Evolutionary conservation across 2,888 invertebrate genomes (phyloP).

Genomic region (Thecophora atra): DNA sequence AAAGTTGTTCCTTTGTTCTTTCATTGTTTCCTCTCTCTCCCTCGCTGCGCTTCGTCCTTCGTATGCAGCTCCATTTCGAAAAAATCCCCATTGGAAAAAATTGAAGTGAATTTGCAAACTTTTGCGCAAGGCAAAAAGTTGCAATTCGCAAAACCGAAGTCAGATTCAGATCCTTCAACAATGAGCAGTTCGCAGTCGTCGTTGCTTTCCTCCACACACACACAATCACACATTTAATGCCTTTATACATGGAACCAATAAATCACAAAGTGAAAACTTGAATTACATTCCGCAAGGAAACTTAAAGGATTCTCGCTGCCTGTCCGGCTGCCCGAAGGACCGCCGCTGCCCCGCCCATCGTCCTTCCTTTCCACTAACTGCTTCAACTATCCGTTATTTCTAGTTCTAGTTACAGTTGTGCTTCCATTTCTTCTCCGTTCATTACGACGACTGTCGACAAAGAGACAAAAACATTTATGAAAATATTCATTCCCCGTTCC

Average conservation of each 20-base stretch:
- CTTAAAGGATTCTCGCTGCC: slow-evolving; percentile 56
- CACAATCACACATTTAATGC: slow-evolving; percentile 53
- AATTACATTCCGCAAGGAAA: slow-evolving; percentile 53
- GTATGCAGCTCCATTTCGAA: not conserved
- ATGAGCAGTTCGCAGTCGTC: slow-evolving; percentile 4
- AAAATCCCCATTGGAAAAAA: slow-evolving; percentile 30
- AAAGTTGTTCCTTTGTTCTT: slow-evolving; percentile 38
- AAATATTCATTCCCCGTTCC: slow-evolving; percentile 29
- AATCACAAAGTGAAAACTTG: slow-evolving; percentile 60
- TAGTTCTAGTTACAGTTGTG: slow-evolving; percentile 10
- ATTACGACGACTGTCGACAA: slow-evolving; percentile 39
- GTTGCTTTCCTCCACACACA: not conserved
- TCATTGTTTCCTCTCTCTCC: slow-evolving; percentile 16
- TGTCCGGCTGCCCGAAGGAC: slow-evolving; percentile 43
- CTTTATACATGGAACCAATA: slow-evolving; percentile 60
- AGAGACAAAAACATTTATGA: slow-evolving; percentile 42
- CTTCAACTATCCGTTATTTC: slow-evolving; percentile 31
- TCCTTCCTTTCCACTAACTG: slow-evolving; percentile 44
- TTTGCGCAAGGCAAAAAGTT: slow-evolving; percentile 33
- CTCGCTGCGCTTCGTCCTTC: not conserved
- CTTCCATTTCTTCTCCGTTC: slow-evolving; percentile 9
- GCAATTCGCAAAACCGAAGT: slow-evolving; percentile 23
- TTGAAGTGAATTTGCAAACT: slow-evolving; percentile 38
- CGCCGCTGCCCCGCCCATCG: not conserved
- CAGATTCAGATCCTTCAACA: slow-evolving; percentile 11